Evolutionary conservation across 2,888 invertebrate genomes (phyloP).

Genomic region (Operophtera brumata): DNA sequence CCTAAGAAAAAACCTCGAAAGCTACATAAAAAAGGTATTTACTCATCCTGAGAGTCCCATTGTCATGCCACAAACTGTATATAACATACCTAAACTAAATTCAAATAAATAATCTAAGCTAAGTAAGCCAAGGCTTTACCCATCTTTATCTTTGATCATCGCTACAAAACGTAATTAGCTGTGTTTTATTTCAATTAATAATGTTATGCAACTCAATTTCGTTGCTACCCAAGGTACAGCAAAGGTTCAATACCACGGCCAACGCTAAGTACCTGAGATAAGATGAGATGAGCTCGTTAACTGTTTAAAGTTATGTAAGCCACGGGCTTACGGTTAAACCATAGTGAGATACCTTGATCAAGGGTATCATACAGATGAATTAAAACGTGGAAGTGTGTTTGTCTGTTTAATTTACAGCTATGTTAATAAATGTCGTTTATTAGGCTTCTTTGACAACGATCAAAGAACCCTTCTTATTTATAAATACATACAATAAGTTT

Average conservation of each 20-base stretch:
- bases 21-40: too few relatives aligned
- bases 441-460: too few relatives aligned
- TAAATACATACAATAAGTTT: too few relatives aligned
- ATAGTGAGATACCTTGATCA: conserved; percentile 5
- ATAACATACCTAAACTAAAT: too few relatives aligned
- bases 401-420: background rate
- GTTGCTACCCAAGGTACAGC: conserved; percentile 6
- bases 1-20: too few relatives aligned
- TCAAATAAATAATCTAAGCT: too few relatives aligned
- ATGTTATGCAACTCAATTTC: conserved; percentile 11
- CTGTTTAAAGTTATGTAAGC: conserved; percentile 17
- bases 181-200: conserved; percentile 1
- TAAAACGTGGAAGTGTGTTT: background rate
- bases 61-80: too few relatives aligned
- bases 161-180: background rate
- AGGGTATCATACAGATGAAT: background rate
- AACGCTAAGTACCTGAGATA: background rate
- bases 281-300: conserved; percentile 26
- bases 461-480: too few relatives aligned
- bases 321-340: background rate
- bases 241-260: conserved; percentile 36
- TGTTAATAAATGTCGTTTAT: too few relatives aligned
- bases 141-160: background rate
- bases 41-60: too few relatives aligned
- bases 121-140: too few relatives aligned